Base-by-base conservation (phyloP, 2,797 vertebrate species). In the Salarias fasciatus region DNA sequence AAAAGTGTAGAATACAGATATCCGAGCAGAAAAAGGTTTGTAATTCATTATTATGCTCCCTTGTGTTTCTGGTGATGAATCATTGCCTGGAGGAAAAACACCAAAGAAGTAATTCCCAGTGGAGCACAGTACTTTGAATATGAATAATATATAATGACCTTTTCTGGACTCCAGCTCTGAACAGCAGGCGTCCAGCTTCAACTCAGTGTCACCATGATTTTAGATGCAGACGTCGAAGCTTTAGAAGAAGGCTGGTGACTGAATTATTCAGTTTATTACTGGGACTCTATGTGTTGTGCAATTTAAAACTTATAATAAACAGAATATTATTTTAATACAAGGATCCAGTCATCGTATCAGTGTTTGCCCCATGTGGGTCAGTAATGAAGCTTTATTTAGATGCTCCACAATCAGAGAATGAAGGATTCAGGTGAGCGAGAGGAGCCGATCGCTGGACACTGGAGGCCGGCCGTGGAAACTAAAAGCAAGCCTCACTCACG, bases 71-170 rank as follows among this genome's bases (percentile, higher is more conserved):
- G 57, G 57, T 78, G 69, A 83, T 82, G 59, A 75, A 80, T 86
- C 40, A 29, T 50, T 79, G 72, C 66, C 67, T 55, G 24, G 40
- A 55, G 50, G 70, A 63, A 57, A 59, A 29, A 51, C 18, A 59
- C 50, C 60, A 48, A 28, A 60, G 35, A 54, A 67, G 54, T 57
- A 51, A 75, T 71, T 53, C 62, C 42, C 53, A 62, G 37, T 66
- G 67, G 45, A 83, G 60, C 59, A 64, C 57, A 61, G 66, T 56
- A 49, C 53, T 51, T 80, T 42, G 50, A 56, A 13, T 57, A 63
- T 80, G 61, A 87, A 88, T 83, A 82, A 86, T 85, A 76, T 55
- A 89, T 73, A 49, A 75, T 59, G 45, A 77, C 73, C 55, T 84
- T 84, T 72, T 63, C 47, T 15, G 46, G 69, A 47, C 3, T 46